A percentile compares a stretch with the other conserved stretches of the same genome.
Evolutionary conservation across 2,113 vertebrate species (phyloP).

Genomic region (Nibea coibor): DNA sequence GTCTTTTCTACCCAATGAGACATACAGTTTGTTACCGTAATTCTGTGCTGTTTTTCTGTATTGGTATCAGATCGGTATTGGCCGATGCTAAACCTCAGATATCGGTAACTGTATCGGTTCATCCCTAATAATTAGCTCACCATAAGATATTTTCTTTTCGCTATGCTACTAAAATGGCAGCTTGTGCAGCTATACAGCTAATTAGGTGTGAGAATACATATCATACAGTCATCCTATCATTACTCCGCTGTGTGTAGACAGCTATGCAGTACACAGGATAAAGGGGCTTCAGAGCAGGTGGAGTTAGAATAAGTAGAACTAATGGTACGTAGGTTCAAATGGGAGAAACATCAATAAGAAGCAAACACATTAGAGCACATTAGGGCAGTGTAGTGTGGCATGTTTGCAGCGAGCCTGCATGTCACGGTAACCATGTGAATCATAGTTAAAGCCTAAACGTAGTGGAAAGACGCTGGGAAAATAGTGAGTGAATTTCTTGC

Average conservation of each 20-base stretch:
- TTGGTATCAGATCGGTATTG: no score
- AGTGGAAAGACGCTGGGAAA: slow-evolving; percentile 69
- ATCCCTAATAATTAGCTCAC: slow-evolving; percentile 13
- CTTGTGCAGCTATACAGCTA: not conserved
- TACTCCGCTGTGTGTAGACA: not conserved
- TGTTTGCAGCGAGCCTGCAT: slow-evolving; percentile 42
- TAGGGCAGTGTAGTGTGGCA: slow-evolving; percentile 34
- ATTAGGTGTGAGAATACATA: slow-evolving; percentile 15
- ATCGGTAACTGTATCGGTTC: no score
- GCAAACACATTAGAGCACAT: slow-evolving; percentile 47
- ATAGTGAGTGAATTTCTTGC: slow-evolving; percentile 71
- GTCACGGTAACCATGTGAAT: slow-evolving; percentile 62
- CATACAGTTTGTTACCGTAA: no score
- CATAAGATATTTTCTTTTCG: not conserved
- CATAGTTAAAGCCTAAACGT: slow-evolving; percentile 53
- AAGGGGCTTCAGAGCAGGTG: slow-evolving; percentile 4
- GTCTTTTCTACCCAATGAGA: no score
- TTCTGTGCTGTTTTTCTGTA: no score
- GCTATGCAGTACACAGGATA: not conserved
- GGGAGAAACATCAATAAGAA: slow-evolving; percentile 32
- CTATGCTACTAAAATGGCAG: no score
- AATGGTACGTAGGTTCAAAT: slow-evolving; percentile 4
- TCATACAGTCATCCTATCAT: not conserved
- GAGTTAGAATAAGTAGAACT: not conserved
- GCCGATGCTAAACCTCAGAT: no score